Percentiles rank a stretch among this genome's conserved stretches.
Evolutionary conservation across 2,797 vertebrate genomes (phyloP).

Genomic region (Enoplosus armatus): DNA sequence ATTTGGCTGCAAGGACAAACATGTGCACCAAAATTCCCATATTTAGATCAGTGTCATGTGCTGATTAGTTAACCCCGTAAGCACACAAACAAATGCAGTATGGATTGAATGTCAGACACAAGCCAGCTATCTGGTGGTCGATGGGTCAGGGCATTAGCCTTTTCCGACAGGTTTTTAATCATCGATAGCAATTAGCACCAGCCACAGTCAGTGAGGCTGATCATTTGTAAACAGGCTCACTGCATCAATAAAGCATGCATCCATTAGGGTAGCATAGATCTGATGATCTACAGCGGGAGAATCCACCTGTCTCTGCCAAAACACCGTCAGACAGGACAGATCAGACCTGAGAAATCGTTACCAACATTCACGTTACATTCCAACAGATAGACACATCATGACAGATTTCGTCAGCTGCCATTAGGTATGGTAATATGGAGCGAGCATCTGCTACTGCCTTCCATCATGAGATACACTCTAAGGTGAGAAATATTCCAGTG

Average conservation of each 20-base stretch:
- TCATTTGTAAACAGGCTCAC: slow-evolving; percentile 71
- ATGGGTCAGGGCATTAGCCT: slow-evolving; percentile 52
- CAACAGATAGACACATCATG: slow-evolving; percentile 11
- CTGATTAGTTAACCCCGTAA: slow-evolving; percentile 40
- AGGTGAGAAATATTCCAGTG: slow-evolving; percentile 56
- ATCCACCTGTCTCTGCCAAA: slow-evolving; percentile 5
- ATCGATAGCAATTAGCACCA: slow-evolving; percentile 74
- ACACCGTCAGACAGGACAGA: slow-evolving; percentile 9
- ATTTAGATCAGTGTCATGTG: slow-evolving; percentile 30
- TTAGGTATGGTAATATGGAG: slow-evolving; percentile 39
- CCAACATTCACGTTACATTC: background rate
- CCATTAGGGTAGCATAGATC: slow-evolving; percentile 48
- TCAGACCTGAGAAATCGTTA: slow-evolving; percentile 14
- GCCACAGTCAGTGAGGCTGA: slow-evolving; percentile 40
- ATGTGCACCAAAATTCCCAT: slow-evolving; percentile 6
- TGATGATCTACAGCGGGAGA: slow-evolving; percentile 23
- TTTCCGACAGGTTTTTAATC: slow-evolving; percentile 64
- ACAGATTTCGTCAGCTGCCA: slow-evolving; percentile 28
- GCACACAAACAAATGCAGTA: slow-evolving; percentile 26
- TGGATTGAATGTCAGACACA: slow-evolving; percentile 38
- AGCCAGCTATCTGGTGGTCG: slow-evolving; percentile 28
- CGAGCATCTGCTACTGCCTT: slow-evolving; percentile 13
- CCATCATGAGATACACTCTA: slow-evolving; percentile 16
- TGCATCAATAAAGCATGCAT: slow-evolving; percentile 61
- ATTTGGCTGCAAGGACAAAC: slow-evolving; percentile 43